Evolutionary conservation across 92 coral and sea anemone genomes (phyloP), one percentile per base, ranked within the genome.

Genomic region (Porites evermanni): DNA sequence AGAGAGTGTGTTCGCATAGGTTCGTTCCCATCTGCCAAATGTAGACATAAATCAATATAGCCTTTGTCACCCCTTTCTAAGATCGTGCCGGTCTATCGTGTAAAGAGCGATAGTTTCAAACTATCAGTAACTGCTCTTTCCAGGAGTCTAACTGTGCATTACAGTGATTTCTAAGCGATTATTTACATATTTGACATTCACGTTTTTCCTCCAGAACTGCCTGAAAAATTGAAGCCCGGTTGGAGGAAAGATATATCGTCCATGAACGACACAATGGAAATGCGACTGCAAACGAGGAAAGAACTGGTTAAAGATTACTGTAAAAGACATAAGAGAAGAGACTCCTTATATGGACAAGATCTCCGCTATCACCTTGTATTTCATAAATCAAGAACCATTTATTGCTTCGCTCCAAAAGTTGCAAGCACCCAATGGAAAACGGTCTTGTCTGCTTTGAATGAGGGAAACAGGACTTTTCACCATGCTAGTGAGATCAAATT

Each of bases 361-460:
- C 87, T 83, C 51, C 87, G 79, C 10, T 73, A 83, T 72, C 67
- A 70, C 79, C 64, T 72, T 0, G 73, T 72, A 17, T 83, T 73
- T 63, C 79, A 64, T 8, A 83, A 26, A 71, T 50, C 65, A 24
- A 84, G 67, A 20, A 18, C 77, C 53, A 84, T 84, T 50, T 84
- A 71, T 21, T 84, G 88, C 12, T 84, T 65, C 17, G 67, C 21
- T 2, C 88, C 88, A 18, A 84, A 84, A 84, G 83, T 84, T 14
- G 82, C 88, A 17, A 75, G 88, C 14, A 23, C 76, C 3, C 76
- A 53, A 7, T 84, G 88, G 88, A 75, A 84, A 65, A 84, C 44
- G 17, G 64, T 50, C 14, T 13, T 83, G 72, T 21, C 21, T 16
- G 63, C 51, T 13, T 73, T 83, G 74, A 64, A 81, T 8, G 59